Conservation (phyloP, 2,113 vertebrate species). For the Poeciliopsis prolifica region DNA sequence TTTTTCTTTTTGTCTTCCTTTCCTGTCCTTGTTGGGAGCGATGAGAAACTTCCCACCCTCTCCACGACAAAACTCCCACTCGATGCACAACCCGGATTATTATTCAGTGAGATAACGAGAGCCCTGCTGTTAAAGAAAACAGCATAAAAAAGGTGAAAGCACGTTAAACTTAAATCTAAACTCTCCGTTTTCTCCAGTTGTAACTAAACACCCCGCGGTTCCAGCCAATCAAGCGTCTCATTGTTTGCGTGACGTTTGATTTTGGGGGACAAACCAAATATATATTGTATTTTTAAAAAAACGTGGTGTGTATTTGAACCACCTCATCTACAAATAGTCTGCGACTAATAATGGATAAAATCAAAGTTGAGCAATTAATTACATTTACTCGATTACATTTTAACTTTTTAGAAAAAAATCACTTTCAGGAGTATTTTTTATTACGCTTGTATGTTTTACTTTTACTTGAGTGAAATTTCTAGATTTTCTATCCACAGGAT, state of each 20-base stretch:
- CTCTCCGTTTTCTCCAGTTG: neutral
- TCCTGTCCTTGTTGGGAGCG: conserved; percentile 14
- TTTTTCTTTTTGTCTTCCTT: neutral
- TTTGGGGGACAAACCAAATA: neutral
- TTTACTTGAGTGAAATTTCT: too few relatives aligned
- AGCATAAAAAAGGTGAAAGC: neutral
- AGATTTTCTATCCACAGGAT: too few relatives aligned
- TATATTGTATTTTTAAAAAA: neutral
- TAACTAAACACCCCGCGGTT: neutral
- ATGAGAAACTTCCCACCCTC: conserved; percentile 35
- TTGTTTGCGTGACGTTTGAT: neutral
- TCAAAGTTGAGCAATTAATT: too few relatives aligned
- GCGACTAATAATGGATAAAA: neutral
- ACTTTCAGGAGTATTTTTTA: too few relatives aligned
- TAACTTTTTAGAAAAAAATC: too few relatives aligned
- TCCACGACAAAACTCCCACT: conserved; percentile 46
- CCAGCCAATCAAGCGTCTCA: neutral
- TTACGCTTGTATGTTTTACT: too few relatives aligned
- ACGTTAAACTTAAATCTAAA: neutral
- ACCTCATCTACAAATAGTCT: neutral
- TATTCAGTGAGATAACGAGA: neutral
- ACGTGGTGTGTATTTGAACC: neutral
- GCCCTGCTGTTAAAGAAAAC: neutral
- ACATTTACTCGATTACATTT: too few relatives aligned
- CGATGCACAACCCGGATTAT: conserved; percentile 1